Percentiles rank a stretch among this genome's conserved stretches.
phyloP scores from a whole-genome alignment of 2,888 invertebrate genomes.

The Cylindroiulus punctatus region DNA sequence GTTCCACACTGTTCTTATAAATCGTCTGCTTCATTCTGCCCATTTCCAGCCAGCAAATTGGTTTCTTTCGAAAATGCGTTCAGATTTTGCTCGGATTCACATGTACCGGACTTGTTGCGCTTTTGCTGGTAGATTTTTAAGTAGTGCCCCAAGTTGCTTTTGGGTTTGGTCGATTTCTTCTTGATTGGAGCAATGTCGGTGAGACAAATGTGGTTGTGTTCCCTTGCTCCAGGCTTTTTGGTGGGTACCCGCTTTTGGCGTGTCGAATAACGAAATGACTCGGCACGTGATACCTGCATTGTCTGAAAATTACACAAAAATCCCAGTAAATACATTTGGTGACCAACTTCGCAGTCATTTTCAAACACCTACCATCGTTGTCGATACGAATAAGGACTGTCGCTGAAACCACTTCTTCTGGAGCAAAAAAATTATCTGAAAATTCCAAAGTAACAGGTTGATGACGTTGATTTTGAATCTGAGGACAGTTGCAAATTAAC shows the following conservation, averaged over 20 bases:
- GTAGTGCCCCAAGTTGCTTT: conserved; percentile 12
- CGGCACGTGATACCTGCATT: conserved; percentile 24
- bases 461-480: no score
- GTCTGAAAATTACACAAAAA: conserved; percentile 9
- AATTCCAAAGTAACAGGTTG: no score
- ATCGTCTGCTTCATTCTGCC: neutral
- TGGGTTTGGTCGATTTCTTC: neutral
- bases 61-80: neutral
- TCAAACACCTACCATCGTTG: neutral
- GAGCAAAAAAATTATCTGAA: conserved; percentile 51
- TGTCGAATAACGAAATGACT: conserved; percentile 51
- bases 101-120: neutral
- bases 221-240: neutral
- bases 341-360: neutral
- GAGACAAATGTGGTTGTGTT: conserved; percentile 53
- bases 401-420: conserved; percentile 50
- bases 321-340: neutral
- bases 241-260: neutral
- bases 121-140: conserved; percentile 28
- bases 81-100: neutral
- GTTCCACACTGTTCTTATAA: neutral
- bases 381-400: conserved; percentile 3
- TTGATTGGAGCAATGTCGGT: conserved; percentile 49
- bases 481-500: no score
- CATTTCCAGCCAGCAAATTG: neutral